Evolutionary conservation across 1,140 invertebrate species (phyloP), one percentile per base, ranked within the genome.

Genomic region (Bombus breviceps): DNA sequence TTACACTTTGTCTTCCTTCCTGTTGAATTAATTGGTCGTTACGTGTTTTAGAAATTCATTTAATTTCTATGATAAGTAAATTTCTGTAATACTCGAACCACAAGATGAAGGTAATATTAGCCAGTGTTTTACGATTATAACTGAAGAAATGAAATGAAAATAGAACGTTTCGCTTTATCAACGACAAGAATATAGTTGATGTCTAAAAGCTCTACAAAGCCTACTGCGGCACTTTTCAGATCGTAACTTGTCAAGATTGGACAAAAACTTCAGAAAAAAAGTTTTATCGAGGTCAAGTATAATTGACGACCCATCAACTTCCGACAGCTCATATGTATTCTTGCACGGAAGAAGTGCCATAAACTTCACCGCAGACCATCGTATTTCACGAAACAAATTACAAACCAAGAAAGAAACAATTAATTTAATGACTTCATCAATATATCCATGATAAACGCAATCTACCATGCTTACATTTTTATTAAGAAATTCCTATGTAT

Each of bases 281-380:
- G 34, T 39, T 83, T 53, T 83, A 83, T 83, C 25, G 72, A 83
- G 59, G 81, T 41, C 81, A 57, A n/a, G 28, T n/a, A 66, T 83
- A 72, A 83, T 83, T 47, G 59, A 76, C 41, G 13, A 34, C 41
- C 59, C 59, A 66, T 41, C 53, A 18, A n/a, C 15, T 32, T 62
- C 39, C n/a, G 64, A 74, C 5, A 47, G 39, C 15, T 28, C 32
- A n/a, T 22, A 22, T 6, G 5, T 1, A 57, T 13, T 2, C 10
- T 37, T 37, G 64, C 47, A 18, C 28, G 32, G 18, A 28, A 39
- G 1, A 15, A 0, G 22, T 12, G 25, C 12, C 18, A 32, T 68
- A 57, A 76, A 83, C 41, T 39, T 39, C 10, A 18, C 32, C 12
- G 34, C 8, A 0, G n/a, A 32, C 28, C 37, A 12, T 4, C 25